Base-by-base conservation (phyloP, 2,113 vertebrate genomes). In the Chloroceryle aenea region DNA sequence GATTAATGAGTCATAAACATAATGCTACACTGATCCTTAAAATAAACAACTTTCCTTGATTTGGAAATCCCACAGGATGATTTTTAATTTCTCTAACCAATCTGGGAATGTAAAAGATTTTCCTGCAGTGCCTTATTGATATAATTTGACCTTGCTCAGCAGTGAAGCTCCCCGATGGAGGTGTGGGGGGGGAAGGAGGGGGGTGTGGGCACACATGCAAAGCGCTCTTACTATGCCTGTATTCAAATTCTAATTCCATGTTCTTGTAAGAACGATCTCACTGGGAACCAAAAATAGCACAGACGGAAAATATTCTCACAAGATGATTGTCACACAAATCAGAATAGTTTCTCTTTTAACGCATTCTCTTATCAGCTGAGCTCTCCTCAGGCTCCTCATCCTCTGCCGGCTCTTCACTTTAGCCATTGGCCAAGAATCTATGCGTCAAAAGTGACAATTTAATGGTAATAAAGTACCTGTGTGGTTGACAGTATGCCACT, bases 221-320 rank as follows among this genome's bases (percentile, higher is more conserved):
- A 95, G 83, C 87, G 90, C 93, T 95, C 62, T 89, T 89, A 85
- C 92, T 85, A 58, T 87, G 93, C 76, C 90, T 87, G 66, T 92
- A 95, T 97, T 96, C 93, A 95, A 92, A 97, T 95, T 97, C 96
- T 96, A 75, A 92, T 93, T 93, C 95, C 95, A 89, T 96, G 79
- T 96, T 95, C 93, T 92, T 80, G 73, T 66, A 95, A 40, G 80
- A 96, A 90, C 40, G 18, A 96, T 94, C 90, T 94, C 86, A 66
- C 88, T 92, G 69, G 74, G 73, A 97, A 90, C 92, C 96, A 96
- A 94, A 96, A 97, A 95, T 96, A 97, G 96, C 93, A 73, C 92
- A 95, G 95, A 88, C 11, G 1, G 95, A 92, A 96, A 96, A 96
- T 96, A 95, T 55, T 92, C 96, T 96, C 73, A 66, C 52, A 84